Conservation (phyloP, 2,113 vertebrate genomes). For the Sylvietta virens region DNA sequence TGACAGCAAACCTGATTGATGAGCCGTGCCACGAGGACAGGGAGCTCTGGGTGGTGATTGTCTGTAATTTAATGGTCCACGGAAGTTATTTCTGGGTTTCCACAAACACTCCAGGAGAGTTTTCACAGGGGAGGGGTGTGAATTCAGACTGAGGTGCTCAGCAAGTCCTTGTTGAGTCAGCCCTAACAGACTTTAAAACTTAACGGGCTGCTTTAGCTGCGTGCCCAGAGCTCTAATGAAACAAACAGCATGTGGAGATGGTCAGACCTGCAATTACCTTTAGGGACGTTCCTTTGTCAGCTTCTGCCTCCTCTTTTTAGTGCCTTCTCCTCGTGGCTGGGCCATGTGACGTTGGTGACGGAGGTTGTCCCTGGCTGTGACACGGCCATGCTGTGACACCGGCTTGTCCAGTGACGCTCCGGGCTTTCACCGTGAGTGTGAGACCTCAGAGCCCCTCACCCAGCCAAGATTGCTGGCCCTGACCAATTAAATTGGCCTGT, state of each 20-base stretch:
- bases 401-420: not conserved
- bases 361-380: not conserved
- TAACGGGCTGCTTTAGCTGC: not conserved
- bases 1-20: conserved; percentile 63
- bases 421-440: not conserved
- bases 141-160: not conserved
- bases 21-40: conserved; percentile 37
- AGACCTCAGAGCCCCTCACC: not conserved
- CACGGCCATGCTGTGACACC: not conserved
- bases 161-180: not conserved
- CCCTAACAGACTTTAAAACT: not conserved
- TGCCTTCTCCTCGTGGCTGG: not conserved
- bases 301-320: not conserved
- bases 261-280: not conserved
- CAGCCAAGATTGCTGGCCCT: not conserved
- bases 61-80: conserved; percentile 14
- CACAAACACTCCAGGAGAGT: not conserved
- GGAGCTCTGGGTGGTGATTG: conserved; percentile 14
- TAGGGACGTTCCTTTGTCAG: not conserved
- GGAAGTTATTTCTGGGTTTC: conserved; percentile 42
- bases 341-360: not conserved
- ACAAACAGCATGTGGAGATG: not conserved
- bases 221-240: not conserved
- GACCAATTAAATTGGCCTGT: conserved; percentile 50
- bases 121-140: not conserved